Base-by-base conservation (phyloP, 1,140 invertebrate genomes). In the Drosophila arawakana region DNA sequence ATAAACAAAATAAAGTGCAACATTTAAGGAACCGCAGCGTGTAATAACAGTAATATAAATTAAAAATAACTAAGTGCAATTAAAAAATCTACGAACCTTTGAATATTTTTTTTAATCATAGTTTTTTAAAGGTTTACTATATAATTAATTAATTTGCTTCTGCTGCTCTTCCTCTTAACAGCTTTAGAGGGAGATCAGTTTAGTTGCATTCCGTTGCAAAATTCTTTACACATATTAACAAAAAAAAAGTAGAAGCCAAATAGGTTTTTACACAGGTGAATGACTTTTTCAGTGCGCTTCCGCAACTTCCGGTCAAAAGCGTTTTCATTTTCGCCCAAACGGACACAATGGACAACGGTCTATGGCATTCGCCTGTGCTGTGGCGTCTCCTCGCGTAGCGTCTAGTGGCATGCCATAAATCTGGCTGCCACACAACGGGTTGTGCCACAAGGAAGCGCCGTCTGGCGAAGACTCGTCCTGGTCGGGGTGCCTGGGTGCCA, bases 271-370 rank as follows among this genome's bases (percentile, higher is more conserved):
- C 79, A 78, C 86, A 82, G 90, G 90, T 91, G 90, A 91, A 91
- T 91, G 90, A 91, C 90, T 91, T 80, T 84, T 89, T 82, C 73
- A 62, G 74, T 89, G 79, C 75, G 75, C 83, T 91, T 91, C 82
- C 84, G 78, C 72, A 74, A 72, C 78, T 90, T 91, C 90, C 90
- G 90, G 86, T 90, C 90, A 91, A 90, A 79, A 86, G 46, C 77
- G 73, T 91, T 90, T 89, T 89, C 84, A 89, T 84, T 84, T 90
- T 80, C 80, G 76, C 76, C 79, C 44, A 76, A 30, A 30, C 25
- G 25, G 25, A 30, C 25, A 30, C 25, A 30, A 63, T 58, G 80
- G 49, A 62, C 79, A 69, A 43, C 60, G 75, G 75, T 62, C 77
- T 79, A 54, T 25, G 58, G 43, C 41, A 25, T 43, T 41, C 37